Evolutionary conservation across 1,140 invertebrate species (phyloP).

Genomic region (Aphaenogaster ashmeadi): DNA sequence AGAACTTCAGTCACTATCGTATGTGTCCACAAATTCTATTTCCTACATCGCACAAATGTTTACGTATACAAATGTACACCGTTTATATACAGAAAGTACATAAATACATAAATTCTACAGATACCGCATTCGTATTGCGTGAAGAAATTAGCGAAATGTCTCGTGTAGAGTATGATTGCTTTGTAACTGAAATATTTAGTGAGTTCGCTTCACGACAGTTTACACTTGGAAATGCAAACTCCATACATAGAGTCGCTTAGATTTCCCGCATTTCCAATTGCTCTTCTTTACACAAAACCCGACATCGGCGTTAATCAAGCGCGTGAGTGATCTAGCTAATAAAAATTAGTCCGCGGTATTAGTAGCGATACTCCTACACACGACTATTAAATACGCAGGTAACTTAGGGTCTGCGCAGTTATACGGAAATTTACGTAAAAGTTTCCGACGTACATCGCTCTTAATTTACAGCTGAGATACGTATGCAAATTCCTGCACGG

Average conservation of each 20-base stretch:
- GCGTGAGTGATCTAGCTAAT: background rate
- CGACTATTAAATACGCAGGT: background rate
- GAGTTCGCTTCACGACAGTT: background rate
- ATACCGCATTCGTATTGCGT: background rate
- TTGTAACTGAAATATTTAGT: slow-evolving; percentile 7
- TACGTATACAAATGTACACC: background rate
- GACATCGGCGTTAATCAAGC: background rate
- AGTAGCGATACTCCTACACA: background rate
- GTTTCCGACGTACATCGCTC: background rate
- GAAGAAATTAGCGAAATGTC: slow-evolving; percentile 29
- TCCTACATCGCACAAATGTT: background rate
- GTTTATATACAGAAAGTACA: background rate
- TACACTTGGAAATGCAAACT: slow-evolving; percentile 13
- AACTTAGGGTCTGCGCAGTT: background rate
- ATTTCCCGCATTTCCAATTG: background rate
- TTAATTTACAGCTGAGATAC: slow-evolving; percentile 46
- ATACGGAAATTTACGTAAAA: background rate
- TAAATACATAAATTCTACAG: slow-evolving; percentile 1
- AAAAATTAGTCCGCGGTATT: background rate
- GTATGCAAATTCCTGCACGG: slow-evolving; percentile 27
- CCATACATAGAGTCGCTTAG: background rate
- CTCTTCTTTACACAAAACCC: background rate
- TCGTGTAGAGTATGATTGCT: slow-evolving; percentile 14
- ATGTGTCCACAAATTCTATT: background rate
- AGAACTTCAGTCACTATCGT: background rate